These are phyloP conservation scores for Nephrotoma flavescens DNA, from an alignment of 2,888 invertebrate species.

Conservation along the genomic window DNA sequence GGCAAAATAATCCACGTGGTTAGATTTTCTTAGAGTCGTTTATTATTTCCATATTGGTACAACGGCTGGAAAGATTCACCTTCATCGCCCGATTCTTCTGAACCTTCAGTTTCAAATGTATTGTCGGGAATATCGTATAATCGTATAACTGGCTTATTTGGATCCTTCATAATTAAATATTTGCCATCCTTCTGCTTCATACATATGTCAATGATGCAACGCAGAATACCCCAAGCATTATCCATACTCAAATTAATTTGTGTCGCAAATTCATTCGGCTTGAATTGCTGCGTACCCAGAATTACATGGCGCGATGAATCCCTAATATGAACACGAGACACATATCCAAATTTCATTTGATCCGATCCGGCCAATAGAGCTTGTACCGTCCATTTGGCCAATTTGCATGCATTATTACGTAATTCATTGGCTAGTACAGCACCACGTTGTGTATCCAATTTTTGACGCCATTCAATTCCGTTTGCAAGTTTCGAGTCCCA, in stretches of 20 bases:
- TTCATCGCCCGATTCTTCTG: slow-evolving; percentile 42
- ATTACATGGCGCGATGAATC: slow-evolving; percentile 95
- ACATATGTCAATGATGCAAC: slow-evolving; percentile 93
- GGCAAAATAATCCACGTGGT: background rate
- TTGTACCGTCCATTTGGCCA: slow-evolving; percentile 98
- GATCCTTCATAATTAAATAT: slow-evolving; percentile 97
- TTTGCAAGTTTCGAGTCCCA: slow-evolving; percentile 96
- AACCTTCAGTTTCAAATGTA: slow-evolving; percentile 96
- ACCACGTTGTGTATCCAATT: slow-evolving; percentile 92
- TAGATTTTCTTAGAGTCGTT: background rate
- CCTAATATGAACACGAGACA: slow-evolving; percentile 84
- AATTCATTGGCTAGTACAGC: slow-evolving; percentile 97
- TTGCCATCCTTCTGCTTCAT: slow-evolving; percentile 95
- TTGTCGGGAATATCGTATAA: slow-evolving; percentile 97
- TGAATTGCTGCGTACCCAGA: slow-evolving; percentile 93
- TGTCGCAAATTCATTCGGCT: slow-evolving; percentile 94
- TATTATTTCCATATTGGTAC: slow-evolving; percentile 19
- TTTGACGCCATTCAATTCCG: slow-evolving; percentile 97
- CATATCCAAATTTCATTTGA: slow-evolving; percentile 97
- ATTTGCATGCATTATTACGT: slow-evolving; percentile 97
- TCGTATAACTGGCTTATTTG: slow-evolving; percentile 95
- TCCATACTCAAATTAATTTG: slow-evolving; percentile 99
- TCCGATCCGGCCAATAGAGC: slow-evolving; percentile 90
- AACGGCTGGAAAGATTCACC: slow-evolving; percentile 31
- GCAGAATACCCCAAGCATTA: slow-evolving; percentile 96